Base-by-base conservation (phyloP, 2,113 vertebrate genomes). In the Dasyprocta punctata region DNA sequence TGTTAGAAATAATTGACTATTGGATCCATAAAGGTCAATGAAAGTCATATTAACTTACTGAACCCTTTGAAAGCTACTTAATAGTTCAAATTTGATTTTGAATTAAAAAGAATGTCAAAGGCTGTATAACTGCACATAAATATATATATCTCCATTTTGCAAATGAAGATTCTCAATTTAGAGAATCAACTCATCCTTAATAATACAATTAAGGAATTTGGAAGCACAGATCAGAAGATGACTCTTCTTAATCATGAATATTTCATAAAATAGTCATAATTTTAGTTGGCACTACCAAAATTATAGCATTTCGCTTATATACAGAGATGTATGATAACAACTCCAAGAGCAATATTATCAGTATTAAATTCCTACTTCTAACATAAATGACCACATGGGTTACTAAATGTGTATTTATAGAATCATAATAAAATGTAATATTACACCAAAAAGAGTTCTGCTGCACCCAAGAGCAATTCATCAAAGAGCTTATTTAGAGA, bases 281-380 rank as follows among this genome's bases (percentile, higher is more conserved):
- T 81, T 93, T n/a, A 58, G 41, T 47, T 56, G 80, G 12, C 3
- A 54, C 60, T 82, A 41, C 41, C 38, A 80, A 28, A 84, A 19
- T 47, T 22, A 65, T 86, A 84, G 49, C 4, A 47, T n/a, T 94
- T 86, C 78, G 19, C 90, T 94, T 78, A 69, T 36, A 75, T 71
- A 12, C 14, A 47, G 16, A 78, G 24, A 33, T 56, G 4, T 71
- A 36, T 80, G 67, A 69, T 47, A 47, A 44, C 24, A 85, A 52
- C 7, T 63, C 5, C 1, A 12, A 61, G 65, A 78, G 36, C 10
- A 28, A 14, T 5, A 41, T 58, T 54, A 6, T 84, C 11, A 71
- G 17, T n/a, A 78, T 44, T 75, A 93, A 96, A 89, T 90, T 38
- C 12, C 33, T 58, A 87, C 89, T 75, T 90, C 75, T 82, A 87